Percentiles rank a stretch among this genome's conserved stretches.
Evolutionary conservation across 2,888 invertebrate species (phyloP).

Genomic region (Parapristionchus giblindavisi): DNA sequence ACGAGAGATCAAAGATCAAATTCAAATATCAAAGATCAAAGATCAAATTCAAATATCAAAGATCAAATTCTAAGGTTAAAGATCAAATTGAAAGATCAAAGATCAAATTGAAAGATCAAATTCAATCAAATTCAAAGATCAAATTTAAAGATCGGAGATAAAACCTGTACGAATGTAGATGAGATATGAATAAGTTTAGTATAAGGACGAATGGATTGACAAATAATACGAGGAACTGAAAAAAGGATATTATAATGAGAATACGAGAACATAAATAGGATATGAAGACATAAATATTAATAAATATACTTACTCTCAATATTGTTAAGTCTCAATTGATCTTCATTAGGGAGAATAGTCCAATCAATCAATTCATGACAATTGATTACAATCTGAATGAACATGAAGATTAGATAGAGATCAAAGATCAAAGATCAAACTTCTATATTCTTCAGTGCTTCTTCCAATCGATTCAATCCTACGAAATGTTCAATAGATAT

Average conservation of each 20-base stretch:
- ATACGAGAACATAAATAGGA: background rate
- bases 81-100: background rate
- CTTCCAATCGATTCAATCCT: constrained; percentile 22
- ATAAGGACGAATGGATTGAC: constrained; percentile 15
- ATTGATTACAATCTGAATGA: constrained; percentile 50
- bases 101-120: background rate
- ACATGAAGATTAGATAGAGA: background rate
- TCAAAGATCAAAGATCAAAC: constrained; percentile 7
- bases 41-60: background rate
- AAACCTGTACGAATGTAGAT: constrained; percentile 32
- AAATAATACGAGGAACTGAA: constrained; percentile 20
- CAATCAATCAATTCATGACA: constrained; percentile 60
- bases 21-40: background rate
- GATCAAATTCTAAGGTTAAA: background rate
- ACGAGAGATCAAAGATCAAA: constrained; percentile 23
- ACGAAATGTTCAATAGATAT: background rate
- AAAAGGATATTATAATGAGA: background rate
- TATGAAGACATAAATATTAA: background rate
- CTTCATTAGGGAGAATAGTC: constrained; percentile 49
- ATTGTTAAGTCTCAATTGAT: constrained; percentile 51
- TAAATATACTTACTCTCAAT: constrained; percentile 49
- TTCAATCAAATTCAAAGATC: background rate
- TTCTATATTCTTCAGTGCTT: constrained; percentile 22
- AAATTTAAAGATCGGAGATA: background rate
- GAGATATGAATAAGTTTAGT: constrained; percentile 33